phyloP scores from a whole-genome alignment of 2,797 vertebrate species.

The Alosa sapidissima region DNA sequence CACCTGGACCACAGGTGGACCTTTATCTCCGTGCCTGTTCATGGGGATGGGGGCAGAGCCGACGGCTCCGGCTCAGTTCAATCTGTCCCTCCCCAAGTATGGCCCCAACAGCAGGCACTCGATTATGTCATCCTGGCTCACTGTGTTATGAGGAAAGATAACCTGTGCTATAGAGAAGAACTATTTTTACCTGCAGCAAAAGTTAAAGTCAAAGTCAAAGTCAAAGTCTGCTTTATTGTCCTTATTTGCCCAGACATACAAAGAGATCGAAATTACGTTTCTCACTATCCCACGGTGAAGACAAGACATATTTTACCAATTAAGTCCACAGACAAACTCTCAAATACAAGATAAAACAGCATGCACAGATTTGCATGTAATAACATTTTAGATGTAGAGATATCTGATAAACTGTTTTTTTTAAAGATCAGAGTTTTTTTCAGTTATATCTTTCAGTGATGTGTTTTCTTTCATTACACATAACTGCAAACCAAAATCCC shows the following conservation, averaged over 20 bases:
- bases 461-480: neutral
- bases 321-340: neutral
- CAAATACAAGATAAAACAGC: neutral
- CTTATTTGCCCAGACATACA: too few relatives aligned
- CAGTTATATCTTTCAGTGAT: neutral
- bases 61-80: neutral
- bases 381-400: neutral
- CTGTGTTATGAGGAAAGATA: neutral
- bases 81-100: slow-evolving; percentile 9
- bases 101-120: neutral
- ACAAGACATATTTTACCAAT: too few relatives aligned
- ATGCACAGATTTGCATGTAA: neutral
- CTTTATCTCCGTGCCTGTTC: neutral
- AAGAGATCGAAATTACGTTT: too few relatives aligned
- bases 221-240: too few relatives aligned
- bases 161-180: neutral
- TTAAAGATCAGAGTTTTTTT: neutral
- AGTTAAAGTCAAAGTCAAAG: too few relatives aligned
- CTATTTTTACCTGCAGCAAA: neutral
- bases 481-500: slow-evolving; percentile 16
- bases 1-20: slow-evolving; percentile 33
- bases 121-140: slow-evolving; percentile 16
- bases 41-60: neutral
- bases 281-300: too few relatives aligned
- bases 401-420: neutral